Percentiles rank a stretch among this genome's conserved stretches.
Evolutionary conservation across 2,888 invertebrate genomes (phyloP).

Genomic region (Drosophila formosana): DNA sequence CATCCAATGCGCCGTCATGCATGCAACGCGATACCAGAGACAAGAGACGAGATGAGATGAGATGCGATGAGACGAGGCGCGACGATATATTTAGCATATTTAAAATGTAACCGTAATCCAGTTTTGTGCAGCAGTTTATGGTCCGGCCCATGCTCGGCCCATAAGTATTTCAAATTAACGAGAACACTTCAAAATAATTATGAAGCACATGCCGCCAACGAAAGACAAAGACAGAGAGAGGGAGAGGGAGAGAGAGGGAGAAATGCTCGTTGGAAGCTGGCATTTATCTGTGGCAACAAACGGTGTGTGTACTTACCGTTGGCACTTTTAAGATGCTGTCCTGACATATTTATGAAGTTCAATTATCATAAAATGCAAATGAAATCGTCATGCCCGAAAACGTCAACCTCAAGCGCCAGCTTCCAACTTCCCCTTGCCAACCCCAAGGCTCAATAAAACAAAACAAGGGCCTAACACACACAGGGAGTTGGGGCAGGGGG

Average conservation of each 20-base stretch:
- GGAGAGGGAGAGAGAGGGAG: too few relatives aligned
- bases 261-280: slow-evolving; percentile 5
- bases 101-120: slow-evolving; percentile 71
- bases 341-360: slow-evolving; percentile 82
- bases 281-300: slow-evolving; percentile 65
- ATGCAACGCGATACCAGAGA: not conserved
- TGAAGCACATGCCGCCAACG: slow-evolving; percentile 69
- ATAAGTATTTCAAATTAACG: slow-evolving; percentile 81
- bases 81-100: slow-evolving; percentile 71
- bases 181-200: slow-evolving; percentile 80
- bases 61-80: not conserved
- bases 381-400: slow-evolving; percentile 81
- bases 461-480: slow-evolving; percentile 56
- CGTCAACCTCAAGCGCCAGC: slow-evolving; percentile 66
- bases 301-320: slow-evolving; percentile 73
- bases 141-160: slow-evolving; percentile 53
- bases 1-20: slow-evolving; percentile 23
- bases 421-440: slow-evolving; percentile 4
- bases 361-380: slow-evolving; percentile 82
- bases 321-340: slow-evolving; percentile 79
- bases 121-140: slow-evolving; percentile 68
- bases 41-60: not conserved
- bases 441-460: slow-evolving; percentile 73
- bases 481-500: slow-evolving; percentile 18
- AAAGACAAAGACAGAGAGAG: not conserved